Conservation (phyloP, 1,140 invertebrate genomes). For the Cardiocondyla obscurior region DNA sequence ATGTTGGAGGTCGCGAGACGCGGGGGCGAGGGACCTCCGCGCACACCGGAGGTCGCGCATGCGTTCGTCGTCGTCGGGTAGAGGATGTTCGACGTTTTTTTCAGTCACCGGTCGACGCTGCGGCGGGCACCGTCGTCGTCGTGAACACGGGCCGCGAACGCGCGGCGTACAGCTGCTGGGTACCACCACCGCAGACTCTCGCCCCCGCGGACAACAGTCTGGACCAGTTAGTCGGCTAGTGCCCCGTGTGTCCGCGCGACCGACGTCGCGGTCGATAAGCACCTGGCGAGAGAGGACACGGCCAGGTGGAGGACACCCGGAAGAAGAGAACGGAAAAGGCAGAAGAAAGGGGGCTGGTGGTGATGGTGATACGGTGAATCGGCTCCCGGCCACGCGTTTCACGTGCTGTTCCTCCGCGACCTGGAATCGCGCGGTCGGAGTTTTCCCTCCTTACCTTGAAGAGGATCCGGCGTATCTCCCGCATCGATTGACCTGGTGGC, state of each 20-base stretch:
- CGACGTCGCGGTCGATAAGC: conserved; percentile 33
- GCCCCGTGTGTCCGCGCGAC: conserved; percentile 8
- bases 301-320: conserved; percentile 8
- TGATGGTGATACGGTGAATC: conserved; percentile 16
- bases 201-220: conserved; percentile 12
- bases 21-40: conserved; percentile 42
- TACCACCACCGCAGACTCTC: conserved; percentile 10
- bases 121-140: conserved; percentile 77
- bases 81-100: conserved; percentile 79
- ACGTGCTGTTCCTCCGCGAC: not conserved
- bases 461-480: not conserved
- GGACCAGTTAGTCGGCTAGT: no score
- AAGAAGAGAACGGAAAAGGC: not conserved
- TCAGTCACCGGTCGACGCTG: conserved; percentile 82
- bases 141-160: conserved; percentile 44
- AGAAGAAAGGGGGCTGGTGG: conserved; percentile 3
- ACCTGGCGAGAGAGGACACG: not conserved
- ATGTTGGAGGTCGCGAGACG: conserved; percentile 60
- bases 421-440: not conserved
- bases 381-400: conserved; percentile 10
- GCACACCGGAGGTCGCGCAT: conserved; percentile 71
- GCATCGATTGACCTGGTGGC: conserved; percentile 3
- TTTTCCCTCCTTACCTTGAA: not conserved
- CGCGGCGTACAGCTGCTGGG: conserved; percentile 60
- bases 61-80: conserved; percentile 69